phyloP scores from a whole-genome alignment of 2,797 vertebrate species.

The Odontamblyopus lacepedii region DNA sequence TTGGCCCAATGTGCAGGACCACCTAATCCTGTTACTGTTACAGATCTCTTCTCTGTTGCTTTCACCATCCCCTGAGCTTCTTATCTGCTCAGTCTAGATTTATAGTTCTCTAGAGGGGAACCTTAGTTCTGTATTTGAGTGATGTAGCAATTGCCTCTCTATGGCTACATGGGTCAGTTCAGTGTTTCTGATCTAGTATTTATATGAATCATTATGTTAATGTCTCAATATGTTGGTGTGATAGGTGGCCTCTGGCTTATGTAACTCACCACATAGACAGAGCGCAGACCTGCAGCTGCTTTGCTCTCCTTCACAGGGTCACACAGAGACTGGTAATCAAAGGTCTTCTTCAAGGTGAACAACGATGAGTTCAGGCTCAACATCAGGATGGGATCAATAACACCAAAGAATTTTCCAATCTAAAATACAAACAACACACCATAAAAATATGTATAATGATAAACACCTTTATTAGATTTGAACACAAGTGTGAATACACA shows the following conservation, averaged over 20 bases:
- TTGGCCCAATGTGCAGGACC: conserved; percentile 52
- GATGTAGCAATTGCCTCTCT: conserved; percentile 15
- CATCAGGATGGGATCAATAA: conserved; percentile 93
- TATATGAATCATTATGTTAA: conserved; percentile 30
- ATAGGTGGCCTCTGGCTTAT: conserved; percentile 53
- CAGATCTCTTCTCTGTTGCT: conserved; percentile 62
- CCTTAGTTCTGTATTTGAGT: conserved; percentile 21
- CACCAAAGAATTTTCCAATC: conserved; percentile 95
- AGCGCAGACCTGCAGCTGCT: conserved; percentile 87
- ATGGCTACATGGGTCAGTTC: conserved; percentile 11
- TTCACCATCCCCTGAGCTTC: conserved; percentile 65
- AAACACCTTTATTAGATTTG: neutral
- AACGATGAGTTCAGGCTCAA: conserved; percentile 87
- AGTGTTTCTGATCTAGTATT: conserved; percentile 15
- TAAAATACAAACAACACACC: conserved; percentile 41
- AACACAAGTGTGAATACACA: neutral
- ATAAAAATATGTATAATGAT: neutral
- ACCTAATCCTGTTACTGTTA: conserved; percentile 67
- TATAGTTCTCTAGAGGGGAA: conserved; percentile 51
- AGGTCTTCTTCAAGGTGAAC: conserved; percentile 91
- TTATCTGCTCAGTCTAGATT: conserved; percentile 57
- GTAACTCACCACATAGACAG: conserved; percentile 91
- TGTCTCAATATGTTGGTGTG: conserved; percentile 39
- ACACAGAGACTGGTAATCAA: conserved; percentile 94
- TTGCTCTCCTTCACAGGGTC: conserved; percentile 83